Evolutionary conservation across 2,888 invertebrate genomes (phyloP).

Genomic region (Metellina segmentata): DNA sequence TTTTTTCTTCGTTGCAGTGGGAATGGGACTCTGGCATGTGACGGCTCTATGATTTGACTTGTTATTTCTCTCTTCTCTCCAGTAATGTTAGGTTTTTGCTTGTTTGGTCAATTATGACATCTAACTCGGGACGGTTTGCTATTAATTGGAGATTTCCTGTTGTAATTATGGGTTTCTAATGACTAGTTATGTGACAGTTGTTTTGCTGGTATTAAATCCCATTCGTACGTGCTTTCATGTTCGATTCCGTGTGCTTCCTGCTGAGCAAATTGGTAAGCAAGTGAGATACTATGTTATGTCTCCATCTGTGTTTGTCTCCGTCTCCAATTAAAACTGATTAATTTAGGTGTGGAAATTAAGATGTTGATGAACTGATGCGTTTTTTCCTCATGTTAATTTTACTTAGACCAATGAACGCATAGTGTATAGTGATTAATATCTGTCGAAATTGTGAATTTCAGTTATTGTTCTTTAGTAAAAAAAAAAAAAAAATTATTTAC

Average conservation of each 20-base stretch:
- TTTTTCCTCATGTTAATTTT: too few species aligned
- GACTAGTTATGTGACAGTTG: background rate
- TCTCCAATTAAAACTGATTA: too few species aligned
- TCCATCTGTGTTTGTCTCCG: too few species aligned
- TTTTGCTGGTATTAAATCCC: background rate
- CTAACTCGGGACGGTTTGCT: background rate
- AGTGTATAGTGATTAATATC: too few species aligned
- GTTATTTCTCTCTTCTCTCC: background rate
- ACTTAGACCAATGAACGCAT: too few species aligned
- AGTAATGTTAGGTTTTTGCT: background rate
- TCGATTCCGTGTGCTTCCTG: background rate
- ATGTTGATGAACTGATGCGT: too few species aligned
- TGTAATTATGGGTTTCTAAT: background rate
- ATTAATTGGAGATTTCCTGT: background rate
- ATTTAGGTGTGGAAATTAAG: too few species aligned
- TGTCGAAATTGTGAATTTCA: too few species aligned
- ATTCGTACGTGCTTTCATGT: background rate
- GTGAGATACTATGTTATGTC: too few species aligned
- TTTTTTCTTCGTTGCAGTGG: background rate
- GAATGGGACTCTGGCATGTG: background rate
- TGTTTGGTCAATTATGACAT: background rate
- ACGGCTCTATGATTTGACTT: background rate
- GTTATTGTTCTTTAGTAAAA: too few species aligned
- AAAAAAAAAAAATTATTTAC: too few species aligned
- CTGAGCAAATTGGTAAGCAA: background rate